phyloP scores from a whole-genome alignment of 2,888 invertebrate genomes.

The Macaria liturata region DNA sequence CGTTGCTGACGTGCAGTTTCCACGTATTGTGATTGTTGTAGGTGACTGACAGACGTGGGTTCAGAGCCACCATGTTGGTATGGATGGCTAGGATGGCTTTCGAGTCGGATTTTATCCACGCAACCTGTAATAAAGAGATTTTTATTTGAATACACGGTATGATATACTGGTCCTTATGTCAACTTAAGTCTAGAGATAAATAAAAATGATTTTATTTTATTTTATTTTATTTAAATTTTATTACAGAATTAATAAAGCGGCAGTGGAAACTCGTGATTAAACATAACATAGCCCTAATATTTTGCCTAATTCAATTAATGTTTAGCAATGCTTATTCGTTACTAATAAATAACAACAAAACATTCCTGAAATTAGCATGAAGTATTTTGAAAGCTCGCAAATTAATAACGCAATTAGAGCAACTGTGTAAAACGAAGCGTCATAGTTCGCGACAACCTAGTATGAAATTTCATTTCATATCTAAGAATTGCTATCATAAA shows the following conservation, averaged over 20 bases:
- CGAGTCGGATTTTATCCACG: constrained; percentile 96
- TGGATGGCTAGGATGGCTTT: constrained; percentile 95
- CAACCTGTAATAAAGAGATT: constrained; percentile 84
- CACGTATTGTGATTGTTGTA: constrained; percentile 97
- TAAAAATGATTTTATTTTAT: too few relatives aligned
- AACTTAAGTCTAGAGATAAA: too few relatives aligned
- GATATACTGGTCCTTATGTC: too few relatives aligned
- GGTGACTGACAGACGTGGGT: constrained; percentile 92
- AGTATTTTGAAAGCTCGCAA: constrained; percentile 32
- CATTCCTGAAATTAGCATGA: constrained; percentile 26
- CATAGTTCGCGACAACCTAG: constrained; percentile 55
- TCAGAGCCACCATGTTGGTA: constrained; percentile 94
- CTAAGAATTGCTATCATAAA: constrained; percentile 71
- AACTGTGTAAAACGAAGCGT: constrained; percentile 56
- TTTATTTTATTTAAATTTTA: too few relatives aligned
- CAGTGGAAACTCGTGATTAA: too few relatives aligned
- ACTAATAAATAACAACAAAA: neutral
- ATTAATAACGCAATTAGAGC: constrained; percentile 60
- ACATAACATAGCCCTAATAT: too few relatives aligned
- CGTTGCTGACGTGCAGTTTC: constrained; percentile 95
- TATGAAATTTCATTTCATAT: constrained; percentile 66
- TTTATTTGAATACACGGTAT: too few relatives aligned
- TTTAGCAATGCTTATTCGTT: neutral
- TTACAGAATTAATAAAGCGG: too few relatives aligned
- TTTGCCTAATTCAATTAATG: too few relatives aligned